phyloP scores from a whole-genome alignment of 2,113 vertebrate species.

The Serilophus lunatus region DNA sequence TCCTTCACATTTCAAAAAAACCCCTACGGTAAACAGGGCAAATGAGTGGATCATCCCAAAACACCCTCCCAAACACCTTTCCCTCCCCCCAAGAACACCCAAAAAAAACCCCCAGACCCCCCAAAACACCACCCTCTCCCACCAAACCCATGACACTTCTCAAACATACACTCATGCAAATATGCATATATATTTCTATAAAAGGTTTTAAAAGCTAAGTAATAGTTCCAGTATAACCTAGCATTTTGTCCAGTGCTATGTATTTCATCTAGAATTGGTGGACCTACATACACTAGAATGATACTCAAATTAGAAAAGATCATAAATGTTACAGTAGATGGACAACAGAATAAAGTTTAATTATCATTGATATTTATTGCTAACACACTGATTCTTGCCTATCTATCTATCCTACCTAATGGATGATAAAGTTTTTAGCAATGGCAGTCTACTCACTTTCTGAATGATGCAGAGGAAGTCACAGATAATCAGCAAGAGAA shows the following conservation, averaged over 20 bases:
- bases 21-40: too few relatives aligned
- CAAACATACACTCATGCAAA: too few relatives aligned
- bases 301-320: background rate
- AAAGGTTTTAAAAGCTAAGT: background rate
- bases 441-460: background rate
- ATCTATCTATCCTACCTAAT: background rate
- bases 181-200: too few relatives aligned
- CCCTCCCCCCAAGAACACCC: too few relatives aligned
- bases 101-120: too few relatives aligned
- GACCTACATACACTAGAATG: background rate
- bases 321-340: background rate
- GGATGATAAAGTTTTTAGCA: background rate
- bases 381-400: background rate
- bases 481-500: background rate
- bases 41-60: too few relatives aligned
- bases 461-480: background rate
- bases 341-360: background rate
- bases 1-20: too few relatives aligned
- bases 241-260: background rate
- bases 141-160: too few relatives aligned
- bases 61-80: too few relatives aligned
- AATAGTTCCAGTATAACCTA: background rate
- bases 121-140: too few relatives aligned
- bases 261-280: background rate
- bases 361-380: background rate